Conservation (phyloP, 2,113 vertebrate genomes). For the Limanda limanda region DNA sequence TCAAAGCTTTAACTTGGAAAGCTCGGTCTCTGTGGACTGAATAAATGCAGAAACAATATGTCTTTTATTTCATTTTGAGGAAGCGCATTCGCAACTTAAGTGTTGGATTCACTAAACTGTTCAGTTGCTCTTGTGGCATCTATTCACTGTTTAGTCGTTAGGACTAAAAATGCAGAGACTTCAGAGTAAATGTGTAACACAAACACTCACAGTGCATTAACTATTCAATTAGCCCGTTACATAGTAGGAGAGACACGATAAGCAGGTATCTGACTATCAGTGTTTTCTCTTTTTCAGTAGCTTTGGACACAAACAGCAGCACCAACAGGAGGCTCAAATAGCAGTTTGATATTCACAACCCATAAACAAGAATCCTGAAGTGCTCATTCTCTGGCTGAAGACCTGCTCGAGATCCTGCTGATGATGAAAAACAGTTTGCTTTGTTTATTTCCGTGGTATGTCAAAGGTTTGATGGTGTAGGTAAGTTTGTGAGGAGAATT, state of each 20-base stretch:
- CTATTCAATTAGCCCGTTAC: not conserved
- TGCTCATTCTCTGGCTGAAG: not conserved
- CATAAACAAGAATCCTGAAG: not conserved
- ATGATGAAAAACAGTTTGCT: constrained; percentile 1
- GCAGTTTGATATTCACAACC: not conserved
- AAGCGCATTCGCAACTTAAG: not conserved
- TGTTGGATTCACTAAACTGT: constrained; percentile 9
- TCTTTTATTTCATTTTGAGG: constrained; percentile 6
- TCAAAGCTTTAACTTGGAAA: not conserved
- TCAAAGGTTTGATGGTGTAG: not conserved
- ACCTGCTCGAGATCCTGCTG: not conserved
- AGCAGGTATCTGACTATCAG: not conserved
- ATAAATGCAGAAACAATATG: constrained; percentile 13
- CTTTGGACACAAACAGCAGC: not conserved
- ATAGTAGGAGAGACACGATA: constrained; percentile 20
- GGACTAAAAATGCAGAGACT: constrained; percentile 6
- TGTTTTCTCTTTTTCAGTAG: not conserved
- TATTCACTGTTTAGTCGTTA: constrained; percentile 3
- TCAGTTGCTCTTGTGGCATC: constrained; percentile 1
- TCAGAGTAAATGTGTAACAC: not conserved
- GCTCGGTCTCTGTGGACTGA: constrained; percentile 2
- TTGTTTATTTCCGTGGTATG: not conserved
- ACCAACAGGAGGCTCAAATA: constrained; percentile 1
- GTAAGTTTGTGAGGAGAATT: not conserved
- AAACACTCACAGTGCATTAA: constrained; percentile 12